Conservation (phyloP, 2,113 vertebrate species). For the Corvus cornix region DNA sequence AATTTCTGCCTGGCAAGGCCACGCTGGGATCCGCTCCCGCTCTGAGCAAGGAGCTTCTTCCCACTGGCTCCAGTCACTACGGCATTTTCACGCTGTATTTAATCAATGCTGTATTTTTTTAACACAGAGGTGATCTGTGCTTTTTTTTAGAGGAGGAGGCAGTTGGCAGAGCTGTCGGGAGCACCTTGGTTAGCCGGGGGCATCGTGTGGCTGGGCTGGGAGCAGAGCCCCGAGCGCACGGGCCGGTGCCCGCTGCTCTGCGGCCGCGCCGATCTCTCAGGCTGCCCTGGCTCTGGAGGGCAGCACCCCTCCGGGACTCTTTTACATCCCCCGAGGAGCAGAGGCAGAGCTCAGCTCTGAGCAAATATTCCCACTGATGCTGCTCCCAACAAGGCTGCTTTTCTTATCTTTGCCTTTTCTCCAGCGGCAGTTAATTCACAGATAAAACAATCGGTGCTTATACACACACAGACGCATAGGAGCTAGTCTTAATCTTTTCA, state of each 20-base stretch:
- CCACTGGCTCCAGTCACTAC: neutral
- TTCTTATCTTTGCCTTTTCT: neutral
- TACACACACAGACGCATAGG: neutral
- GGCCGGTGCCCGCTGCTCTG: neutral
- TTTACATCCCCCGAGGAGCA: neutral
- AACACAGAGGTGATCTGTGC: neutral
- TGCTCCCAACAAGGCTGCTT: neutral
- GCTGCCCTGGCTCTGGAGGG: neutral
- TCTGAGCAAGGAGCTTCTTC: neutral
- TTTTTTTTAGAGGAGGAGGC: neutral
- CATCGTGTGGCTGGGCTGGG: neutral
- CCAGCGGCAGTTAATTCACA: slow-evolving; percentile 4
- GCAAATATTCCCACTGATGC: neutral
- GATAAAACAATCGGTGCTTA: slow-evolving; percentile 15
- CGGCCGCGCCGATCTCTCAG: accelerated
- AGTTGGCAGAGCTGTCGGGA: accelerated
- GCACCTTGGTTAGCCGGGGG: neutral
- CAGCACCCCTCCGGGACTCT: neutral
- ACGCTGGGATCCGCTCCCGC: neutral
- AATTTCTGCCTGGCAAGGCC: neutral
- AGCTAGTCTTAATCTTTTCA: slow-evolving; percentile 35
- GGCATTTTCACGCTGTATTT: accelerated
- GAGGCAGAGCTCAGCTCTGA: neutral
- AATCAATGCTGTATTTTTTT: neutral
- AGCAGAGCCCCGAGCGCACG: neutral